phyloP scores from a whole-genome alignment of 2,113 vertebrate genomes.

The Chaenogobius annularis region DNA sequence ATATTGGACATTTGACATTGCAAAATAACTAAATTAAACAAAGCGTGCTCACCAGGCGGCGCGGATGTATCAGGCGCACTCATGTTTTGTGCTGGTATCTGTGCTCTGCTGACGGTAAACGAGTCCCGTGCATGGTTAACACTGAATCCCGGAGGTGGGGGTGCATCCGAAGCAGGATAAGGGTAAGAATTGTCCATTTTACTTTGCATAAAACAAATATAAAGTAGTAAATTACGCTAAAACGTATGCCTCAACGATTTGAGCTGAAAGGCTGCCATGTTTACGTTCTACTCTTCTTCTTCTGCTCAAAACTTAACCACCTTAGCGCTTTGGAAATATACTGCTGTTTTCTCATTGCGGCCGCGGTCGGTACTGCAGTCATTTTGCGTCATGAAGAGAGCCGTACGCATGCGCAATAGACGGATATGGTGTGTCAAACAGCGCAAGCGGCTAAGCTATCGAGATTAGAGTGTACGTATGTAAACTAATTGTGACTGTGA shows the following conservation, averaged over 20 bases:
- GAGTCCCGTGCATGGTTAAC: conserved; percentile 1
- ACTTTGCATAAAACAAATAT: background rate
- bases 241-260: background rate
- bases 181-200: conserved; percentile 23
- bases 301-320: background rate
- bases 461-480: background rate
- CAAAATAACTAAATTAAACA: background rate
- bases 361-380: background rate
- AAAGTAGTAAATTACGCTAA: background rate
- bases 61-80: background rate
- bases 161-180: background rate
- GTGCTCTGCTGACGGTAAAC: background rate
- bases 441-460: background rate
- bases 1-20: no score
- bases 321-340: background rate
- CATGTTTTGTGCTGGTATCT: background rate
- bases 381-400: background rate
- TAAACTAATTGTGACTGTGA: background rate
- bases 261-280: background rate
- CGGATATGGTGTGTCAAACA: background rate
- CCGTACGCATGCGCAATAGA: background rate
- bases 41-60: background rate
- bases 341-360: background rate
- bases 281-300: background rate
- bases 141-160: background rate